Base-by-base conservation (phyloP, 2,888 invertebrate genomes). In the Idaea biselata region DNA sequence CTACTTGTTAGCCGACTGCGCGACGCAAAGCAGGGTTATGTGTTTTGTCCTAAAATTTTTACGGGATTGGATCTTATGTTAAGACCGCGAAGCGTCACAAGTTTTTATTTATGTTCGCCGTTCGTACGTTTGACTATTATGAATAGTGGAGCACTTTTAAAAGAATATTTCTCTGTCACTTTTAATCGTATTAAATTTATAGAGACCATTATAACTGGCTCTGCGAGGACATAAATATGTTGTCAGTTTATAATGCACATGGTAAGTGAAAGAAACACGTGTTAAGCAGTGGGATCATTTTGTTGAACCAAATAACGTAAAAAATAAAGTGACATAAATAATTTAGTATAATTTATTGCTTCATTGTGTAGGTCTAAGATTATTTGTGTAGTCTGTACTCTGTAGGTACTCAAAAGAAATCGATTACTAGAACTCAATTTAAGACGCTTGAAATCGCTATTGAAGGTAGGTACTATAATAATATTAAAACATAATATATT, bases 171-270 rank as follows among this genome's bases (percentile, higher is more conserved):
- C 76, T 74, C 64, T 78, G 76, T 76, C 77, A 74, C 68, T 72
- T 79, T 81, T 82, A 85, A 84, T 84, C 78, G 83, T 76, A 75
- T 70, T 67, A 68, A 83, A 88, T 87, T 84, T 87, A 88, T 88
- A 73, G 76, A 75, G 74, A 73, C 72, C 83, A 81, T 88, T 84
- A 84, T 80, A 76, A 78, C 76, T 79, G 84, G 80, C 84, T 77
- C 71, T 75, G 68, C 68, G 74, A 75, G 76, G 74, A 68, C 84
- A 87, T 89, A 87, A 88, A 88, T 88, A 84, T 79, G 84, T 87
- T 86, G 85, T 81, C 88, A 81, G 82, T 80, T 74, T 87, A 89
- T 84, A 86, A 88, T 89, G 86, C 73, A 60, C 73, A 61, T 75
- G 81, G 80, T 73, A 71, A 75, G 71, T 73, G 60, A 82, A 83